Evolutionary conservation across 2,888 invertebrate species (phyloP).

Genomic region (Agrotis clavis): DNA sequence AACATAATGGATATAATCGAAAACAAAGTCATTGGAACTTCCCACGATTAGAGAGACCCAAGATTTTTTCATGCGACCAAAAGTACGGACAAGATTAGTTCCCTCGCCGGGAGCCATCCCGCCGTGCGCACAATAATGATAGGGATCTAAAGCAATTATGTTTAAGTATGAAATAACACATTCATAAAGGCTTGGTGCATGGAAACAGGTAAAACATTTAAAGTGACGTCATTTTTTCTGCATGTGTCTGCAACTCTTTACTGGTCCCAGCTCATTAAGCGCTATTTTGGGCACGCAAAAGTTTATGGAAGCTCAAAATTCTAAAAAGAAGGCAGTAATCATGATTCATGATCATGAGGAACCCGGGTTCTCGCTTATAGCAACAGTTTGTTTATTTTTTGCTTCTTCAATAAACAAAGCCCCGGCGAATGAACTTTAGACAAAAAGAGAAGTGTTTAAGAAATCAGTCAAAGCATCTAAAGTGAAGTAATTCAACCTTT

Average conservation of each 20-base stretch:
- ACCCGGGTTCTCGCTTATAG: slow-evolving; percentile 1
- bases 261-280: slow-evolving; percentile 27
- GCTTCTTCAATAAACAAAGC: neutral
- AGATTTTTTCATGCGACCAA: slow-evolving; percentile 73
- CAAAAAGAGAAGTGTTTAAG: slow-evolving; percentile 32
- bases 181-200: slow-evolving; percentile 75
- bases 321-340: slow-evolving; percentile 6
- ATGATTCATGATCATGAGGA: neutral
- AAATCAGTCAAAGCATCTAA: slow-evolving; percentile 32
- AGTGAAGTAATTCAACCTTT: slow-evolving; percentile 23
- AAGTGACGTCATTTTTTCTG: slow-evolving; percentile 74
- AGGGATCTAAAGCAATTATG: slow-evolving; percentile 85
- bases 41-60: slow-evolving; percentile 77
- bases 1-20: slow-evolving; percentile 75
- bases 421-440: slow-evolving; percentile 35
- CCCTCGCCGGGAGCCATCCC: slow-evolving; percentile 84
- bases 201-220: slow-evolving; percentile 75
- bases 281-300: slow-evolving; percentile 21
- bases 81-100: slow-evolving; percentile 74
- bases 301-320: slow-evolving; percentile 5
- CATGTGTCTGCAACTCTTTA: slow-evolving; percentile 47
- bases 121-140: slow-evolving; percentile 84
- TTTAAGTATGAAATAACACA: slow-evolving; percentile 79
- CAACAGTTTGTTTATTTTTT: slow-evolving; percentile 12
- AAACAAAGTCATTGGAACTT: slow-evolving; percentile 74